Percentiles rank a stretch among this genome's conserved stretches.
Evolutionary conservation across 2,113 vertebrate genomes (phyloP).

Genomic region (Tragulus kanchil): DNA sequence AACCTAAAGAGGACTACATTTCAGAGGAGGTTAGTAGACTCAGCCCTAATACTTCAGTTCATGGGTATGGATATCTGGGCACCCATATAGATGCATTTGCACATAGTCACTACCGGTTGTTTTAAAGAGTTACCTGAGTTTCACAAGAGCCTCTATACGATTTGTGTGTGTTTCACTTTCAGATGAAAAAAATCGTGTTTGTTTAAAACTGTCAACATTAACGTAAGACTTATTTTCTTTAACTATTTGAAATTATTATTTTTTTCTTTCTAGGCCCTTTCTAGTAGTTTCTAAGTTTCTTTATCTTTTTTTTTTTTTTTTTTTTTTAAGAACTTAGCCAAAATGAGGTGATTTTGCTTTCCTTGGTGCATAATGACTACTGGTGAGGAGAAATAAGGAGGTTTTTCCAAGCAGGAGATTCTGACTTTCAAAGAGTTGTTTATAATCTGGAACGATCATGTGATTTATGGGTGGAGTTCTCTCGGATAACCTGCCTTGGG

Average conservation of each 20-base stretch:
- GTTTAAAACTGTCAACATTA: not conserved
- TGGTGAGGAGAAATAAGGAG: not conserved
- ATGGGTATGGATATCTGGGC: not conserved
- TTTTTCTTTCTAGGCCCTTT: slow-evolving; percentile 10
- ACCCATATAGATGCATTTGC: not conserved
- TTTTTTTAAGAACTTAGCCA: not conserved
- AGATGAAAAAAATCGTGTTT: not conserved
- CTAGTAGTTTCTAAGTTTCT: not conserved
- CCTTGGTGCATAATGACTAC: not conserved
- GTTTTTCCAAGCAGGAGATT: not conserved
- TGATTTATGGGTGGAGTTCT: not conserved
- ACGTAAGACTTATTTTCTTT: not conserved
- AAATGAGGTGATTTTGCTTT: not conserved
- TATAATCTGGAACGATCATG: not conserved
- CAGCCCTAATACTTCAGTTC: not conserved
- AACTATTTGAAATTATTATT: not conserved
- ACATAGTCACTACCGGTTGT: not conserved
- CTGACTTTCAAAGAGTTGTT: not conserved
- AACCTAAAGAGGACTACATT: not conserved
- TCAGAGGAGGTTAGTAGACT: slow-evolving; percentile 15
- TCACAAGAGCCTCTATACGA: not conserved
- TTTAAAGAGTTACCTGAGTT: not conserved
- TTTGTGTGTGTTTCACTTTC: not conserved
- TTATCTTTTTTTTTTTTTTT: not conserved
- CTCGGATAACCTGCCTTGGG: not conserved